These are phyloP conservation scores for Hydrotaea diabolus DNA, from an alignment of 2,888 invertebrate species.

Conservation along the genomic window DNA sequence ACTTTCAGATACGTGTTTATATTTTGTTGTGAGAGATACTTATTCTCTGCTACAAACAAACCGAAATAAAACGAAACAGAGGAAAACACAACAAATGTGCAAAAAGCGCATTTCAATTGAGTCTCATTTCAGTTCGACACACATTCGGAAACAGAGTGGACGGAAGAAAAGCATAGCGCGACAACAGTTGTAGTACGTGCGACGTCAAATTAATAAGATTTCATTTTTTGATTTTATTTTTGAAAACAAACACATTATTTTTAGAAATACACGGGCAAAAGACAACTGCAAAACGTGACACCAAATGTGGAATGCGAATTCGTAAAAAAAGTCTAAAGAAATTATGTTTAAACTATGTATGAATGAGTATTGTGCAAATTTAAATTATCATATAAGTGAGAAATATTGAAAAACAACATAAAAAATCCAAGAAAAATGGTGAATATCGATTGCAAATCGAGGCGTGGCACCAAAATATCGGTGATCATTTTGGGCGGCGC, in stretches of 20 bases:
- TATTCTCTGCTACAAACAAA: constrained; percentile 40
- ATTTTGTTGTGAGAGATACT: constrained; percentile 15
- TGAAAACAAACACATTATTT: background rate
- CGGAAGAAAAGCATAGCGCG: background rate
- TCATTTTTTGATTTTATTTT: background rate
- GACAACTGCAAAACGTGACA: background rate
- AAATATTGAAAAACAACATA: constrained; percentile 12
- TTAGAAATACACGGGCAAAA: background rate
- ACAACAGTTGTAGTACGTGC: background rate
- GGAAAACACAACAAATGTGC: constrained; percentile 3
- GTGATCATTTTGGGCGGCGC: constrained; percentile 78
- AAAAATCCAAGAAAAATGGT: constrained; percentile 69
- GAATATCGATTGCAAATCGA: constrained; percentile 75
- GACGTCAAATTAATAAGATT: constrained; percentile 16
- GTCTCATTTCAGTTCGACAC: background rate
- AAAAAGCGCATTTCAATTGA: constrained; percentile 51
- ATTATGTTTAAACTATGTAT: constrained; percentile 15
- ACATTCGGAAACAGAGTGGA: background rate
- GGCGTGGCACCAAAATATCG: constrained; percentile 78
- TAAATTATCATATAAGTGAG: background rate
- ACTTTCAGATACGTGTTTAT: constrained; percentile 16
- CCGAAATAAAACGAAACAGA: constrained; percentile 31
- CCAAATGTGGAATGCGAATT: constrained; percentile 2
- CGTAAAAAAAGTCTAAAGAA: constrained; percentile 5
- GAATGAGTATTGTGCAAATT: constrained; percentile 45